Percentiles rank a stretch among this genome's conserved stretches.
phyloP scores from a whole-genome alignment of 2,113 vertebrate genomes.

The Dasyprocta punctata region DNA sequence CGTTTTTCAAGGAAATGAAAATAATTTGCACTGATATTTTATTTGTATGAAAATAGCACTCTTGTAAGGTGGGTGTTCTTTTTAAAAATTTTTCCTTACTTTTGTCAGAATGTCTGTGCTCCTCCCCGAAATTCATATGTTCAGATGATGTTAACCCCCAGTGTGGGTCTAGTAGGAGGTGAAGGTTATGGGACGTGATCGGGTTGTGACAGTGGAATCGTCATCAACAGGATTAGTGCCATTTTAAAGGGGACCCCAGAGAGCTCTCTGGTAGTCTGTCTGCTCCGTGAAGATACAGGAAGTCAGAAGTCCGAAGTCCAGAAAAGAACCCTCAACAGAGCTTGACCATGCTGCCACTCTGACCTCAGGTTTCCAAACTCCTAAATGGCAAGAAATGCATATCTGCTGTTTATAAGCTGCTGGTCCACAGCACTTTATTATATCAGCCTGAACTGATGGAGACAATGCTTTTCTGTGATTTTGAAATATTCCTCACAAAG shows the following conservation, averaged over 20 bases:
- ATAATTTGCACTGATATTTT: neutral
- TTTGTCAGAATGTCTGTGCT: neutral
- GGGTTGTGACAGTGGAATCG: too few species aligned
- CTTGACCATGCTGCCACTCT: neutral
- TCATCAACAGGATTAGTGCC: neutral
- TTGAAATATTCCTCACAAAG: neutral
- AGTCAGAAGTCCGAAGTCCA: neutral
- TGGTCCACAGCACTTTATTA: accelerated
- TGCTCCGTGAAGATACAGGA: neutral
- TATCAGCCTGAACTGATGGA: neutral
- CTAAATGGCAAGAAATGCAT: neutral
- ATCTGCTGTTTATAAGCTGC: neutral
- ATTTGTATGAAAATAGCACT: neutral
- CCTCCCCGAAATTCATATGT: neutral
- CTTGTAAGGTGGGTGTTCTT: neutral
- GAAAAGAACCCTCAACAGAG: neutral
- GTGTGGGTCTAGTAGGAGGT: neutral
- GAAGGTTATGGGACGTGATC: neutral
- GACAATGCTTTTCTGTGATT: neutral
- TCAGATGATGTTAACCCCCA: neutral
- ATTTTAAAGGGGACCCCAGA: neutral
- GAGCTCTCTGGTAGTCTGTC: neutral
- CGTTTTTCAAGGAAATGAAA: neutral
- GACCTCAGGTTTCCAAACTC: neutral
- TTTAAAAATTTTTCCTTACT: neutral